These are phyloP conservation scores for Turnix velox DNA, from an alignment of 2,113 vertebrate species.

Conservation along the genomic window DNA sequence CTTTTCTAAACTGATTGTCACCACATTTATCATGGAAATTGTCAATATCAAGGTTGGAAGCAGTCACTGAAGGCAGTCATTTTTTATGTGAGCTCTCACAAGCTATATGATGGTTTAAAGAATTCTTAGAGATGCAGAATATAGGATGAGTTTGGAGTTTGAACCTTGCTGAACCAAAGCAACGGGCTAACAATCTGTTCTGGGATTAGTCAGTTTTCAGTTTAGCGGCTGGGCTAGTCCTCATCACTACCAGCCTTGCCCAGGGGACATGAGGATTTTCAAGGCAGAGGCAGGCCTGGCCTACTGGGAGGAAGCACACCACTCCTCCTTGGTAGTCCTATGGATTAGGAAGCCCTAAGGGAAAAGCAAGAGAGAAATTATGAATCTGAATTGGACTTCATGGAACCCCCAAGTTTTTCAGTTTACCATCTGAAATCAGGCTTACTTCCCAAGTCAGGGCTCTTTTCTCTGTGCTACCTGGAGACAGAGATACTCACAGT, in stretches of 20 bases:
- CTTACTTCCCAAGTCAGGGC: not conserved
- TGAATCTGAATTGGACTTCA: not conserved
- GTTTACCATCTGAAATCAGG: not conserved
- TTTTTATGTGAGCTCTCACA: not conserved
- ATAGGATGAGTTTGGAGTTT: not conserved
- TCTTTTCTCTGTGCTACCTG: not conserved
- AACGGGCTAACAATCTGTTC: not conserved
- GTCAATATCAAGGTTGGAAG: not conserved
- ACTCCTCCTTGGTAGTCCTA: not conserved
- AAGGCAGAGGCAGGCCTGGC: not conserved
- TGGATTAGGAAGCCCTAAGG: not conserved
- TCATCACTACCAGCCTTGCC: not conserved
- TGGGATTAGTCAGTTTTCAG: not conserved
- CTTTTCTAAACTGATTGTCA: not conserved
- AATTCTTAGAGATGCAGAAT: not conserved
- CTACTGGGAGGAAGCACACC: not conserved
- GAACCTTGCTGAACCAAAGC: not conserved
- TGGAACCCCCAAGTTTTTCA: not conserved
- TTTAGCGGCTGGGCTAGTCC: not conserved
- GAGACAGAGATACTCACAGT: not conserved
- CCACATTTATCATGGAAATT: not conserved
- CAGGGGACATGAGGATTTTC: not conserved
- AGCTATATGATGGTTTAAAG: not conserved
- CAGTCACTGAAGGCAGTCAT: not conserved
- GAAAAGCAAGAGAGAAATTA: not conserved